Evolutionary conservation across 2,113 vertebrate genomes (phyloP), one percentile per base, ranked within the genome.

Genomic region (Urocitellus parryii): DNA sequence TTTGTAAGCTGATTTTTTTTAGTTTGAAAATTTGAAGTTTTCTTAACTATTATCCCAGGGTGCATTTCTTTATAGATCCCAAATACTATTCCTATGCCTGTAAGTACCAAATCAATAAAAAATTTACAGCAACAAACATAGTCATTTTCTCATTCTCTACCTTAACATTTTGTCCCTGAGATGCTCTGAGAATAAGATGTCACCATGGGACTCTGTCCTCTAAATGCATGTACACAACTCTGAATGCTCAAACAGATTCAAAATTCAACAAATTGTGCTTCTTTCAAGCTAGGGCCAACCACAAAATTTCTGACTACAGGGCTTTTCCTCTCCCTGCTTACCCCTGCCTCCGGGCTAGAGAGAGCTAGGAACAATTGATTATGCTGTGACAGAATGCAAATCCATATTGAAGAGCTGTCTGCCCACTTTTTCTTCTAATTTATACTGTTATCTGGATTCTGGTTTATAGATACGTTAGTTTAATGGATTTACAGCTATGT

Each of bases 221-320:
- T 53, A 2, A 56, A 70, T 29, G 37, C 37, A 61, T 27, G 7
- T 76, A 16, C 17, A 14, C 7, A 53, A 22, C 10, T 77, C 81
- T 45, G 1, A 22, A 25, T 1, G 25, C 9, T 1, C 10, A n/a
- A 56, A 4, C 8, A n/a, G 11, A 24, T 22, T 37, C 34, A 5
- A 24, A 77, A 39, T 51, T 89, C 65, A 79, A 37, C 12, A 32
- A 56, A 14, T 42, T 81, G 4, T 76, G 63, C 5, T 84, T 73
- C 81, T 72, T 5, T 87, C 18, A n/a, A 56, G 32, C 25, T 37
- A 51, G 74, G 25, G 68, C 11, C 85, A 81, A 80, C 4, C 20
- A 77, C 56, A 68, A 68, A 58, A 51, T 34, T 86, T 85, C 68
- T 63, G 11, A 90, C 67, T 32, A 8, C 56, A 63, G n/a, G 37